Percentiles rank a stretch among this genome's conserved stretches.
Conservation (phyloP, 2,888 invertebrate genomes). For the Chloromyia formosa region DNA sequence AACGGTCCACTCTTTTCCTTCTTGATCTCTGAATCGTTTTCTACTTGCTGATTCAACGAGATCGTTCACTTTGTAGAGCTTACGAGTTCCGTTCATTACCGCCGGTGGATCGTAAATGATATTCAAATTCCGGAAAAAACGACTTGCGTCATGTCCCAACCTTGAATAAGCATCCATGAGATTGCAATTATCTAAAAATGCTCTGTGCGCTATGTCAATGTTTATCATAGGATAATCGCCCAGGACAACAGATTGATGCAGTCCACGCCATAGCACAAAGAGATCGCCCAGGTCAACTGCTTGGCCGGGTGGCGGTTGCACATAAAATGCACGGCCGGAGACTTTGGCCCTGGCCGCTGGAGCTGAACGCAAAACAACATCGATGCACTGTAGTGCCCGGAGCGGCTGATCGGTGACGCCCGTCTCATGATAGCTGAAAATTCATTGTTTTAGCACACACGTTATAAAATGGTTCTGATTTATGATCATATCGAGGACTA, state of each 20-base stretch:
- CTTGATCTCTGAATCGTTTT: slow-evolving; percentile 60
- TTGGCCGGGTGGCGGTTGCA: slow-evolving; percentile 59
- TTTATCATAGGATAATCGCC: slow-evolving; percentile 90
- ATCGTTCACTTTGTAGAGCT: slow-evolving; percentile 55
- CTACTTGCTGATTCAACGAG: slow-evolving; percentile 56
- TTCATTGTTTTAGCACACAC: neutral
- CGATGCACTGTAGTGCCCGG: slow-evolving; percentile 69
- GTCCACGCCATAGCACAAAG: slow-evolving; percentile 90
- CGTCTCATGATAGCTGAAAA: slow-evolving; percentile 56
- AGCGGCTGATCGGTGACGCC: slow-evolving; percentile 61
- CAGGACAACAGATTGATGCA: slow-evolving; percentile 91
- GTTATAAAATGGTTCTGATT: neutral
- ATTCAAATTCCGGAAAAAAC: slow-evolving; percentile 55
- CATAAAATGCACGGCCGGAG: slow-evolving; percentile 77
- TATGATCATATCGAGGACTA: slow-evolving; percentile 15
- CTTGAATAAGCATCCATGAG: slow-evolving; percentile 64
- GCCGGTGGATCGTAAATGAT: slow-evolving; percentile 57
- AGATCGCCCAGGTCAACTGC: slow-evolving; percentile 74
- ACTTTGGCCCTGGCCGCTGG: slow-evolving; percentile 56
- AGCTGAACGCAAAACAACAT: slow-evolving; percentile 72
- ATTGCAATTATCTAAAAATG: slow-evolving; percentile 71
- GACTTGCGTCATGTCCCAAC: slow-evolving; percentile 53
- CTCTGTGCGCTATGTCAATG: slow-evolving; percentile 88
- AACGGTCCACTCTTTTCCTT: slow-evolving; percentile 62
- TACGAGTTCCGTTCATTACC: slow-evolving; percentile 53